Evolutionary conservation across 1,140 invertebrate species (phyloP).

Genomic region (Aphis gossypii): DNA sequence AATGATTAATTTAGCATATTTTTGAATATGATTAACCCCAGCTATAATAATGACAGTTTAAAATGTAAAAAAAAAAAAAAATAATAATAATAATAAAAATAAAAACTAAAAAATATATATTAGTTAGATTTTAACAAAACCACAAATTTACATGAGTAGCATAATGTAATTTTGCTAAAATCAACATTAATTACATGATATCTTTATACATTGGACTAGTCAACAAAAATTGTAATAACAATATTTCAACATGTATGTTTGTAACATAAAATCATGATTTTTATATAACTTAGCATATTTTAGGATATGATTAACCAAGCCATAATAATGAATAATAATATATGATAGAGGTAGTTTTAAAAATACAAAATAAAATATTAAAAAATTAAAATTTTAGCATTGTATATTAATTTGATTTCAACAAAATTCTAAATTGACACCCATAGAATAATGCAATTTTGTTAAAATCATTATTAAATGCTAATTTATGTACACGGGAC

Average conservation of each 20-base stretch:
- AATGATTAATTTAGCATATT: background rate
- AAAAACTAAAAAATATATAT: background rate
- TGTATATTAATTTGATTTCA: background rate
- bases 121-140: background rate
- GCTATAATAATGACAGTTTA: background rate
- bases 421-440: background rate
- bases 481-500: conserved; percentile 32
- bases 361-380: background rate
- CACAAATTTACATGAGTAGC: background rate
- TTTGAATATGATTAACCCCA: background rate
- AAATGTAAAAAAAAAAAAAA: background rate
- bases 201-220: conserved; percentile 40
- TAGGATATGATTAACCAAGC: background rate
- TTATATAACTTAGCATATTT: background rate
- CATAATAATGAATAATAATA: background rate
- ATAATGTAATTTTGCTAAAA: conserved; percentile 32
- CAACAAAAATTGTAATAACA: conserved; percentile 35
- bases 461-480: conserved; percentile 31
- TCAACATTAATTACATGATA: conserved; percentile 7
- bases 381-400: conserved; percentile 17
- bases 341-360: background rate
- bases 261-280: conserved; percentile 34
- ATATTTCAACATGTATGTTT: background rate
- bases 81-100: background rate
- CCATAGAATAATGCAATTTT: background rate